Conservation (phyloP, 2,888 invertebrate species). For the Chloroclystis v-ata region DNA sequence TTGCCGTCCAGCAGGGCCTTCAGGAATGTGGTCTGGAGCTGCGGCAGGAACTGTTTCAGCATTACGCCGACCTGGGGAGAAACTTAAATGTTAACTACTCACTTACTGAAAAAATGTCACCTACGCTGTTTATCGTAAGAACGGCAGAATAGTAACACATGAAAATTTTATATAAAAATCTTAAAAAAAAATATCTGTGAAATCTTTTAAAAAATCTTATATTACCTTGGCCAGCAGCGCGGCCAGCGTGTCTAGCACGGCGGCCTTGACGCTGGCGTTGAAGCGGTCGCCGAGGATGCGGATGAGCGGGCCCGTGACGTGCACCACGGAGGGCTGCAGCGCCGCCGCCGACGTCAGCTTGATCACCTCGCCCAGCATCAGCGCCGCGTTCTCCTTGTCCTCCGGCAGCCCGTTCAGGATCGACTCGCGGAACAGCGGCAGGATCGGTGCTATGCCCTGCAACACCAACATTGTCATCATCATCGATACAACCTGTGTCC, state of each 20-base stretch:
- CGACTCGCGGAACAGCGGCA: conserved; percentile 97
- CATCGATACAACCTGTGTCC: no score
- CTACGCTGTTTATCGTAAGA: no score
- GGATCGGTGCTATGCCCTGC: conserved; percentile 92
- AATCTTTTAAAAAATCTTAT: no score
- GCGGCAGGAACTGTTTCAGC: conserved; percentile 98
- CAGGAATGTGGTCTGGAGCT: conserved; percentile 98
- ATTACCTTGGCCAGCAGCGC: conserved; percentile 93
- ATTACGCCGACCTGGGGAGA: conserved; percentile 90
- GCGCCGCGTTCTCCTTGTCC: conserved; percentile 96
- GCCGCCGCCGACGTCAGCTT: conserved; percentile 90
- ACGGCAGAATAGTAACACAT: no score
- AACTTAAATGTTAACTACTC: no score
- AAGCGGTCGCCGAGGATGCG: conserved; percentile 97
- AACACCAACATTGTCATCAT: no score
- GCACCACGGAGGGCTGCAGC: conserved; percentile 95
- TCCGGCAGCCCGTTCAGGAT: conserved; percentile 97
- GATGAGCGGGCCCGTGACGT: conserved; percentile 98
- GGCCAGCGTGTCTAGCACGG: conserved; percentile 95
- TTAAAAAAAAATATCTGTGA: no score
- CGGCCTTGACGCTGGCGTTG: conserved; percentile 95
- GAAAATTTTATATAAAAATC: no score
- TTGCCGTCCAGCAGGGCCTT: conserved; percentile 95
- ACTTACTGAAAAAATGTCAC: no score
- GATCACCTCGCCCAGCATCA: conserved; percentile 91